Evolutionary conservation across 2,797 vertebrate genomes (phyloP).

Genomic region (Pseudochromis fuscus): DNA sequence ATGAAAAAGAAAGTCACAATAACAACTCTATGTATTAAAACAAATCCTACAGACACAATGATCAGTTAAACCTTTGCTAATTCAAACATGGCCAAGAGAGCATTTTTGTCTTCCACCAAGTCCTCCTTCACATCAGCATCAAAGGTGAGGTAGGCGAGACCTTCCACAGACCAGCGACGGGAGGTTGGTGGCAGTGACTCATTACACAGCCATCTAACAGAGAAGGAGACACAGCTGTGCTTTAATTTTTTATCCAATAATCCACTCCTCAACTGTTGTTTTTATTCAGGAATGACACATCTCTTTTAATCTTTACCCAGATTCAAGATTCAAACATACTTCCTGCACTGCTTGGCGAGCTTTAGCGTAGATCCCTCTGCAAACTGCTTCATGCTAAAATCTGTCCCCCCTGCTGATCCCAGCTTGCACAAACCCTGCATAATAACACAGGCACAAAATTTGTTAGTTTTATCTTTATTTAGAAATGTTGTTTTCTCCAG

Average conservation of each 20-base stretch:
- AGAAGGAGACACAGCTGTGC: slow-evolving; percentile 13
- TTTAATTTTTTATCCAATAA: slow-evolving; percentile 26
- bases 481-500: slow-evolving; percentile 10
- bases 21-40: background rate
- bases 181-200: slow-evolving; percentile 88
- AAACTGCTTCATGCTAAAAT: slow-evolving; percentile 99
- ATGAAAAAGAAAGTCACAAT: background rate
- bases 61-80: slow-evolving; percentile 88
- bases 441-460: slow-evolving; percentile 27
- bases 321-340: slow-evolving; percentile 84
- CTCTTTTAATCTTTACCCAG: slow-evolving; percentile 6
- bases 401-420: slow-evolving; percentile 96
- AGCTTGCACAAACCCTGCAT: slow-evolving; percentile 95
- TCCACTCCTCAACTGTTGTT: background rate
- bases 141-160: slow-evolving; percentile 97
- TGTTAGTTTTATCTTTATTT: slow-evolving; percentile 18
- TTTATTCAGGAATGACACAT: slow-evolving; percentile 11
- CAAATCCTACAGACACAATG: background rate
- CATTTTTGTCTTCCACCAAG: slow-evolving; percentile 91
- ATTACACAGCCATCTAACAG: slow-evolving; percentile 94
- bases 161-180: slow-evolving; percentile 96
- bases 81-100: slow-evolving; percentile 94
- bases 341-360: slow-evolving; percentile 97
- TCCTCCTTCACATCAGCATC: slow-evolving; percentile 98
- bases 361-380: slow-evolving; percentile 97